Conservation (phyloP, 92 coral and sea anemone species). For the Heteractis magnifica region DNA sequence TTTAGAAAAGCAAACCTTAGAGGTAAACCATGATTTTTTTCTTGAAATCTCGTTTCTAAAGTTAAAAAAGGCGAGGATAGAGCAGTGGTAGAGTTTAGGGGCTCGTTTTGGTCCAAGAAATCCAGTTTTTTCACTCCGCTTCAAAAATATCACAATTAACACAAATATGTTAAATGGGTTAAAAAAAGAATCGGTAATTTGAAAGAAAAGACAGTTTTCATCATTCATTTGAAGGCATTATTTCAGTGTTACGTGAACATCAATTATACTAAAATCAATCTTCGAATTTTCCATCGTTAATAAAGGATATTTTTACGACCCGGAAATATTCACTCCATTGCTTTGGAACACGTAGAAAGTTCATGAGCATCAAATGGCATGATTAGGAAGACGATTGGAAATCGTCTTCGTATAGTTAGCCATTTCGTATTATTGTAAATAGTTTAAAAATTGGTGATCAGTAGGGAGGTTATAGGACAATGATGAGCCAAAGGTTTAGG, state of each 20-base stretch:
- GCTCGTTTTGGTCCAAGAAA: not conserved
- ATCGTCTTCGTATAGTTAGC: constrained; percentile 17
- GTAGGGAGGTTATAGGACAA: constrained; percentile 41
- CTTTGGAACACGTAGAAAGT: constrained; percentile 27
- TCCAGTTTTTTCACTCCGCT: not conserved
- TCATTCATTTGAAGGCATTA: constrained; percentile 20
- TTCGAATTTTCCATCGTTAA: not conserved
- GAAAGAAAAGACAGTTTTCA: constrained; percentile 3
- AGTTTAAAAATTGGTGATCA: constrained; percentile 43
- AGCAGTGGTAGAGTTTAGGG: not conserved
- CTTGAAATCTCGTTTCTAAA: no score
- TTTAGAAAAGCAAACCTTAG: not conserved
- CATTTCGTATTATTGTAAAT: constrained; percentile 34
- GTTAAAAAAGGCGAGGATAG: no score
- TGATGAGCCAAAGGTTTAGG: constrained; percentile 33
- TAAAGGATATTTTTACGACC: constrained; percentile 9
- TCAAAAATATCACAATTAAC: not conserved
- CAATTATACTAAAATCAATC: constrained; percentile 12
- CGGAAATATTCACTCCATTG: constrained; percentile 40
- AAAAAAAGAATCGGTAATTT: constrained; percentile 10
- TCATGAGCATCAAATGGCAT: constrained; percentile 15
- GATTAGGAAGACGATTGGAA: not conserved
- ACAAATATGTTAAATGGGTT: not conserved
- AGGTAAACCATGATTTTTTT: not conserved
- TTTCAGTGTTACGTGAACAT: not conserved